Conservation (phyloP, 2,113 vertebrate genomes). For the Aleadryas rufinucha region DNA sequence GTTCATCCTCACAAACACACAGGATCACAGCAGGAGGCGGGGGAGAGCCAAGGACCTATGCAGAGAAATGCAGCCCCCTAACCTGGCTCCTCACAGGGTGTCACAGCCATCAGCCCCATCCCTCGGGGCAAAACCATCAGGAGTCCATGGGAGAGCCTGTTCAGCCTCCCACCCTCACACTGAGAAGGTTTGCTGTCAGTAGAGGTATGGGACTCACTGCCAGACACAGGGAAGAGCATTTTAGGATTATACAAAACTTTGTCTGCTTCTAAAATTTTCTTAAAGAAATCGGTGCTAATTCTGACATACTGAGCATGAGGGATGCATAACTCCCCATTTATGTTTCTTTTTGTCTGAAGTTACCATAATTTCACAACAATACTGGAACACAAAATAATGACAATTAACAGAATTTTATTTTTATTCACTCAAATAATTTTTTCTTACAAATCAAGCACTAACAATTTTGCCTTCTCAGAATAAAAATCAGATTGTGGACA, state of each 20-base stretch:
- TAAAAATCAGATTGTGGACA: neutral
- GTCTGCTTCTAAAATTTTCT: neutral
- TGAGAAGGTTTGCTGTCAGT: neutral
- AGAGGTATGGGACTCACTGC: neutral
- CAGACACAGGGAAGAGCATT: neutral
- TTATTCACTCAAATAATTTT: neutral
- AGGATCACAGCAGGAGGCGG: neutral
- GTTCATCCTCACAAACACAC: neutral
- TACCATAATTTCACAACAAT: neutral
- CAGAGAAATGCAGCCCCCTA: neutral
- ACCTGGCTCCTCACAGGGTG: neutral
- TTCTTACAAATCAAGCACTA: neutral
- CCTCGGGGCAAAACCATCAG: neutral
- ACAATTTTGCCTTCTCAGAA: neutral
- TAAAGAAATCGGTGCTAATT: neutral
- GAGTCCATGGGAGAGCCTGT: neutral
- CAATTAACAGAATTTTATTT: neutral
- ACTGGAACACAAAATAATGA: neutral
- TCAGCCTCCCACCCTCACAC: neutral
- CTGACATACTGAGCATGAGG: neutral
- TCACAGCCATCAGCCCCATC: neutral
- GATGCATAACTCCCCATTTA: neutral
- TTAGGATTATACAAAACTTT: neutral
- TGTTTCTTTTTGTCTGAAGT: neutral
- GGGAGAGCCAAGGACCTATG: neutral